phyloP scores from a whole-genome alignment of 2,113 vertebrate genomes.

The Xiphias gladius region DNA sequence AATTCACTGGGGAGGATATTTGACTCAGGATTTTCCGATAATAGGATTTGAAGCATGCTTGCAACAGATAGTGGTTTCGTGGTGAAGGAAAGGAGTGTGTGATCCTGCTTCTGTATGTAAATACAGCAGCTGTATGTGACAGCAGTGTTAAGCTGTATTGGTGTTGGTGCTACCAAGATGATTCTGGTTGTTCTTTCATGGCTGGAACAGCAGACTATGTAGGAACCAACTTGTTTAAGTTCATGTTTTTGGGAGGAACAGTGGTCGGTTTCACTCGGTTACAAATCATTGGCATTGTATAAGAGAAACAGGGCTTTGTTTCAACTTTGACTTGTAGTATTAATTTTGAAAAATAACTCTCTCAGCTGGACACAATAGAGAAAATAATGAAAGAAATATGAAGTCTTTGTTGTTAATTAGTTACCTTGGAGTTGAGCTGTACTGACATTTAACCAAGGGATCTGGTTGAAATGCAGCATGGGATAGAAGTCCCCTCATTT shows the following conservation, averaged over 20 bases:
- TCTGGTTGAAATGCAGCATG: constrained; percentile 52
- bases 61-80: constrained; percentile 79
- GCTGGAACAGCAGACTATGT: background rate
- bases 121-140: constrained; percentile 55
- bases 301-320: background rate
- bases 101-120: constrained; percentile 61
- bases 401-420: constrained; percentile 65
- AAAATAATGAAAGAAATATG: constrained; percentile 47
- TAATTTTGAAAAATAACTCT: constrained; percentile 29
- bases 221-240: constrained; percentile 24
- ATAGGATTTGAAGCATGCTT: constrained; percentile 80
- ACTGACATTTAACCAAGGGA: constrained; percentile 56
- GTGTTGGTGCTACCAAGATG: background rate
- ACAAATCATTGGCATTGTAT: background rate
- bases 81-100: constrained; percentile 64
- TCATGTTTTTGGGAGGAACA: background rate
- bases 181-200: constrained; percentile 32
- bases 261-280: background rate
- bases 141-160: constrained; percentile 13
- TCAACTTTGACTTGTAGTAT: constrained; percentile 7
- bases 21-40: constrained; percentile 81
- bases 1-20: constrained; percentile 80
- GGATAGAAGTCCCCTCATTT: constrained; percentile 30
- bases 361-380: constrained; percentile 38
- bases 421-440: constrained; percentile 54